Percentiles rank a stretch among this genome's conserved stretches.
These are phyloP conservation scores for Coregonus suidteri DNA, from an alignment of 2,797 vertebrate genomes.

Conservation along the genomic window DNA sequence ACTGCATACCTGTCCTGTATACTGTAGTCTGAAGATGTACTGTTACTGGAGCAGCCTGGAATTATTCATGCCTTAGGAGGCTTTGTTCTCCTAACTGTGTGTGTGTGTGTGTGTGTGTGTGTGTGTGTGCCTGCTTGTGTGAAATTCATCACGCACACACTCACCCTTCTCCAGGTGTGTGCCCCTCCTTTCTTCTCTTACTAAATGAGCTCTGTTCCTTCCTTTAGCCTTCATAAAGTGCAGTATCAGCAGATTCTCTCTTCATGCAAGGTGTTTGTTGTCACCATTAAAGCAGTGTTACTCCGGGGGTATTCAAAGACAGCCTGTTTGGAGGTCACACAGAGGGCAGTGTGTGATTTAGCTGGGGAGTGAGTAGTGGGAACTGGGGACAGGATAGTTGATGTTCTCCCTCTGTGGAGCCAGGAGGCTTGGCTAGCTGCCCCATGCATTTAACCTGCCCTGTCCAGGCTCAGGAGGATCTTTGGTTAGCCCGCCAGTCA, in stretches of 20 bases:
- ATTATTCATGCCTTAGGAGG: slow-evolving; percentile 5
- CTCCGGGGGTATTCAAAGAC: neutral
- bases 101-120: no score
- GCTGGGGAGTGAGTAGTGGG: neutral
- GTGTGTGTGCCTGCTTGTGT: neutral
- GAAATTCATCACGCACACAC: neutral
- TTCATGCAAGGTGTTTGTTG: neutral
- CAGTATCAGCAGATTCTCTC: neutral
- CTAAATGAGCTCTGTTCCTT: neutral
- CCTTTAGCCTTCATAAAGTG: neutral
- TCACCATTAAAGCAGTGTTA: neutral
- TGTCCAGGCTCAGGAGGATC: neutral
- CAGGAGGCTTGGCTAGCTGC: neutral
- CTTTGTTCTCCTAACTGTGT: neutral
- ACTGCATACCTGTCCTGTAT: neutral
- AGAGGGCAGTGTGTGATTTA: neutral
- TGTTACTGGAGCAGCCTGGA: neutral
- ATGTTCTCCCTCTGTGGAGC: neutral
- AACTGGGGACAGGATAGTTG: neutral
- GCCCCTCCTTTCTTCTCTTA: neutral
- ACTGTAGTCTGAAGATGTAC: neutral
- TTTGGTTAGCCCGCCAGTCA: neutral
- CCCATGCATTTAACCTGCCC: neutral
- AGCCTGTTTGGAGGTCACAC: neutral
- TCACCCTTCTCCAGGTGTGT: neutral